Evolutionary conservation across 2,113 vertebrate species (phyloP), one percentile per base, ranked within the genome.

Genomic region (Phyllopteryx taeniolatus): DNA sequence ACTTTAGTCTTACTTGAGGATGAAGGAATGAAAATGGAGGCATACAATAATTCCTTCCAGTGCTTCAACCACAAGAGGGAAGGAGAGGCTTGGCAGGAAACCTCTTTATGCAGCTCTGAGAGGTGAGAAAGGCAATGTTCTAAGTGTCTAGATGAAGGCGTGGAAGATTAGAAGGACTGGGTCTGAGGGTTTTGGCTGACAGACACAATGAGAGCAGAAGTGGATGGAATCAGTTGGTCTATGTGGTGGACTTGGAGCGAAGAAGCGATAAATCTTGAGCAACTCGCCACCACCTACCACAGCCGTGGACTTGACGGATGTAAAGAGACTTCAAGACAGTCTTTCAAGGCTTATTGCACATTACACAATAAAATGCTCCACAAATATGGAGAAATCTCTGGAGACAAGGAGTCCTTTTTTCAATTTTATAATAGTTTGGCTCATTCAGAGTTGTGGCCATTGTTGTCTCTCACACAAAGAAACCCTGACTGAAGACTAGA

Each of bases 71-170:
- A 67, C 77, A 79, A 77, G 68, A 81, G 82, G 79, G 81, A 80
- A 82, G 79, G 73, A 81, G 76, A 74, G 74, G 73, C 47, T 84
- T 85, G 71, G 77, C 78, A 74, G 15, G 72, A 81, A 81, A 89
- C 80, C 81, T 71, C 60, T 83, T 17, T 4, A 44, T 73, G 76
- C 56, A 73, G 71, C 76, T 65, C 53, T 31, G 47, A 73, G 75
- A 73, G 59, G 75, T 39, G 71, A 51, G 66, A 68, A 67, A 57
- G 73, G 79, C 68, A 70, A 57, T 60, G 76, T 39, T 72, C 35
- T 46, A 56, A 42, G 69, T 72, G 83, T 85, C 71, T 76, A 70
- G 75, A 73, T 39, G 35, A 31, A 78, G 63, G 67, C 46, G 66
- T 57, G 42, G 73, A 71, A 51, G 75, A 67, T 74, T 66, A 73